phyloP scores from a whole-genome alignment of 2,888 invertebrate species.

The Ophion obscuratus region DNA sequence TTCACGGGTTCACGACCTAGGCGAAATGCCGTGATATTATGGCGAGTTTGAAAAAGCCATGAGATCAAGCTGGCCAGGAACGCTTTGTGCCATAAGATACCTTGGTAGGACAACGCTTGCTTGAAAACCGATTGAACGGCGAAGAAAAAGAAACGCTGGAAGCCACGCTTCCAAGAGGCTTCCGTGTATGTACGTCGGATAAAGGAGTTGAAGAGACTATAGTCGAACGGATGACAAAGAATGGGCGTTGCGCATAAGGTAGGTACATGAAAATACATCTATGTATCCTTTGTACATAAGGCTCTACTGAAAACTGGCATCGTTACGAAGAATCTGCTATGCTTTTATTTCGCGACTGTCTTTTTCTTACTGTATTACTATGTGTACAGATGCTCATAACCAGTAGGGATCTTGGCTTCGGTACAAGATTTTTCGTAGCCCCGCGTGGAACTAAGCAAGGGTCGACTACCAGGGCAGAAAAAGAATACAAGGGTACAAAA shows the following conservation, averaged over 20 bases:
- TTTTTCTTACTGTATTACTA: not conserved
- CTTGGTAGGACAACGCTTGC: constrained; percentile 33
- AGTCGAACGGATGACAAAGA: constrained; percentile 55
- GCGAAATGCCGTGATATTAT: constrained; percentile 7
- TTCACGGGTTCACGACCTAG: not conserved
- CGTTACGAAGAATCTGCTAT: constrained; percentile 20
- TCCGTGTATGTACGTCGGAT: constrained; percentile 14
- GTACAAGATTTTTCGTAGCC: not conserved
- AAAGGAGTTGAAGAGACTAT: constrained; percentile 43
- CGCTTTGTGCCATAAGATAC: constrained; percentile 32
- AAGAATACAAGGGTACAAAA: not conserved
- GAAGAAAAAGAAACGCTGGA: constrained; percentile 8
- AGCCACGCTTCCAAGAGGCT: constrained; percentile 19
- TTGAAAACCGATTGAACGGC: constrained; percentile 40
- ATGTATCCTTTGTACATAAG: constrained; percentile 12
- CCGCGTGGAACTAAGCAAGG: constrained; percentile 4
- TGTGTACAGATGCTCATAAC: constrained; percentile 6
- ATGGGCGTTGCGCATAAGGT: constrained; percentile 26
- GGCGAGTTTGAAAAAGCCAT: not conserved
- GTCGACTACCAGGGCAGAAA: not conserved
- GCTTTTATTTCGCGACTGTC: not conserved
- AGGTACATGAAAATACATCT: constrained; percentile 3
- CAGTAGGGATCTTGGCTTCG: not conserved
- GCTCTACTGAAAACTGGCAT: constrained; percentile 22
- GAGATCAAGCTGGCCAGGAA: constrained; percentile 14